Percentiles rank a stretch among this genome's conserved stretches.
Conservation (phyloP, 2,113 vertebrate genomes). For the Oncorhynchus masou region DNA sequence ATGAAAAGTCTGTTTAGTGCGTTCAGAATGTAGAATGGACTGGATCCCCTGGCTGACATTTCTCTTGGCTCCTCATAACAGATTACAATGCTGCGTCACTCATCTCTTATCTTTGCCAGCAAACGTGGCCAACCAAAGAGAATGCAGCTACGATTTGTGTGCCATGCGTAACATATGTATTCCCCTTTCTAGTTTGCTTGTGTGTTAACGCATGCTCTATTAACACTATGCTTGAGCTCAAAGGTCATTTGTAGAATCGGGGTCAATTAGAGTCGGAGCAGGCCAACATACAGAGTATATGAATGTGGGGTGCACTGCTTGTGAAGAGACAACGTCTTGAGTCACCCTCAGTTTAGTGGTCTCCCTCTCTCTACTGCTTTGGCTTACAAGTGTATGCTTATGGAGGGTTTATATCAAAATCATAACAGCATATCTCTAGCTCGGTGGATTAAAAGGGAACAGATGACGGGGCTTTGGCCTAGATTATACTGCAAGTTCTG, state of each 20-base stretch:
- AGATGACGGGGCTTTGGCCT: constrained; percentile 62
- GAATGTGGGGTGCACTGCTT: not conserved
- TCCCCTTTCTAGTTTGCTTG: not conserved
- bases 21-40: not conserved
- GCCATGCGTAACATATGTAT: not conserved
- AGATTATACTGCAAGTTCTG: constrained; percentile 46
- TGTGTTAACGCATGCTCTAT: not conserved
- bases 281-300: not conserved
- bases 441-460: constrained; percentile 61
- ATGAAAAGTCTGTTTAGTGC: not conserved
- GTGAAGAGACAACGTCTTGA: not conserved
- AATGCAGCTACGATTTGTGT: not conserved
- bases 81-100: not conserved
- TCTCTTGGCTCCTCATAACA: not conserved
- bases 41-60: not conserved
- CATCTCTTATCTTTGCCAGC: not conserved
- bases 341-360: not conserved
- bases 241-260: not conserved
- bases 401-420: constrained; percentile 51
- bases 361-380: constrained; percentile 2
- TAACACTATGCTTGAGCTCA: not conserved
- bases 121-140: not conserved
- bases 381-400: constrained; percentile 3
- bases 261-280: not conserved
- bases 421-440: constrained; percentile 56